Conservation (phyloP, 2,797 vertebrate genomes). For the Neomorphus geoffroyi region DNA sequence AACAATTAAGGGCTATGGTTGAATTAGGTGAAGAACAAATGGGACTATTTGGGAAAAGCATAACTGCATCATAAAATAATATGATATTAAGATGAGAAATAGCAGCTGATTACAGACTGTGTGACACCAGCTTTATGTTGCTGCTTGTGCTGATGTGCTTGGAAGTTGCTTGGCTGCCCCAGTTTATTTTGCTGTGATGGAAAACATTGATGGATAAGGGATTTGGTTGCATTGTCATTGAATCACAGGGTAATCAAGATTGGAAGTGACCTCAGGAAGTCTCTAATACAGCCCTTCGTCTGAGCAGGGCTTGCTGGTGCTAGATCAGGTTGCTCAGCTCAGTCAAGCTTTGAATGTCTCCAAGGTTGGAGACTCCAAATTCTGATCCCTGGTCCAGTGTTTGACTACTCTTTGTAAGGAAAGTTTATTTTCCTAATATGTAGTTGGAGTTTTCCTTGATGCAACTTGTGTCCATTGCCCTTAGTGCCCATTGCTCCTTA, state of each 20-base stretch:
- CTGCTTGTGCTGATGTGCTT: neutral
- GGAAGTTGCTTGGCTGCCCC: neutral
- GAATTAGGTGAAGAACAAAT: constrained; percentile 14
- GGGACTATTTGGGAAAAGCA: neutral
- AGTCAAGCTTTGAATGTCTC: neutral
- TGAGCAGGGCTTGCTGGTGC: neutral
- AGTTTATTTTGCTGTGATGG: neutral
- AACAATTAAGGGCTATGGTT: constrained; percentile 21
- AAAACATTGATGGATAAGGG: neutral
- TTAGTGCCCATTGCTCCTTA: neutral
- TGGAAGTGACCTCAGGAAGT: neutral
- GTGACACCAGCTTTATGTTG: neutral
- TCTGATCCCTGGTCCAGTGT: neutral
- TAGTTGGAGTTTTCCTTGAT: neutral
- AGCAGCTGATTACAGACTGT: neutral
- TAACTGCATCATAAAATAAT: constrained; percentile 38
- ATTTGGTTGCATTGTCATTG: neutral
- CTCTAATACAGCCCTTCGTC: neutral
- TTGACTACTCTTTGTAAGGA: neutral
- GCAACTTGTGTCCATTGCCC: neutral
- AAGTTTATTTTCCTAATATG: neutral
- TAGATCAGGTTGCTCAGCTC: neutral
- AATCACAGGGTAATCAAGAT: neutral
- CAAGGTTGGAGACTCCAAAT: neutral
- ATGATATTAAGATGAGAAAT: neutral